A percentile compares a stretch with the other conserved stretches of the same genome.
Evolutionary conservation across 1,140 invertebrate species (phyloP).

Genomic region (Brachionus rubens): DNA sequence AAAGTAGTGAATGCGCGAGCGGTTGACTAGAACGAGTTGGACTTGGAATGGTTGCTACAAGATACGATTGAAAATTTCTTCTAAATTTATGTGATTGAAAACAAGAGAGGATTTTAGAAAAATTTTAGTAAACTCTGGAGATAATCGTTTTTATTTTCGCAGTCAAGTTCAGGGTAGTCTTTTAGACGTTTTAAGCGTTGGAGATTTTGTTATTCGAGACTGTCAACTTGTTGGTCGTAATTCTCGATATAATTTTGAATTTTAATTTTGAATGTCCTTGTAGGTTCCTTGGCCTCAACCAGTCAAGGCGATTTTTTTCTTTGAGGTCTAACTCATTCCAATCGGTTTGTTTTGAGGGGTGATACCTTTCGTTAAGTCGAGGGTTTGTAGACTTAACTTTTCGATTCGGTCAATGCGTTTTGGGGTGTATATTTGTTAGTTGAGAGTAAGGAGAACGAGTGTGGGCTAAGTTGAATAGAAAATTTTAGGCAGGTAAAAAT

Average conservation of each 20-base stretch:
- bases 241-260: neutral
- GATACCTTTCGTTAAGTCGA: neutral
- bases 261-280: slow-evolving; percentile 5
- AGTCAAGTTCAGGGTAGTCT: neutral
- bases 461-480: too few relatives aligned
- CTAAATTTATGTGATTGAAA: slow-evolving; percentile 17
- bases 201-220: slow-evolving; percentile 6
- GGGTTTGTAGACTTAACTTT: neutral
- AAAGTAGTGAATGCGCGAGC: neutral
- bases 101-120: too few relatives aligned
- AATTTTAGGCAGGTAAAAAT: too few relatives aligned
- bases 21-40: neutral
- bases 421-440: too few relatives aligned
- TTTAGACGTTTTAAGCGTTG: neutral
- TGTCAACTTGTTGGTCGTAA: neutral
- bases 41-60: slow-evolving; percentile 23
- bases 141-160: too few relatives aligned
- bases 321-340: neutral
- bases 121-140: too few relatives aligned
- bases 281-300: neutral
- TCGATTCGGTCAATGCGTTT: neutral
- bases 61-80: slow-evolving; percentile 33
- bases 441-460: too few relatives aligned
- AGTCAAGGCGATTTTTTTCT: slow-evolving; percentile 4
- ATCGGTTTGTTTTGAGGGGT: slow-evolving; percentile 38